phyloP scores from a whole-genome alignment of 1,140 invertebrate species.

The Rhopalosiphum padi region DNA sequence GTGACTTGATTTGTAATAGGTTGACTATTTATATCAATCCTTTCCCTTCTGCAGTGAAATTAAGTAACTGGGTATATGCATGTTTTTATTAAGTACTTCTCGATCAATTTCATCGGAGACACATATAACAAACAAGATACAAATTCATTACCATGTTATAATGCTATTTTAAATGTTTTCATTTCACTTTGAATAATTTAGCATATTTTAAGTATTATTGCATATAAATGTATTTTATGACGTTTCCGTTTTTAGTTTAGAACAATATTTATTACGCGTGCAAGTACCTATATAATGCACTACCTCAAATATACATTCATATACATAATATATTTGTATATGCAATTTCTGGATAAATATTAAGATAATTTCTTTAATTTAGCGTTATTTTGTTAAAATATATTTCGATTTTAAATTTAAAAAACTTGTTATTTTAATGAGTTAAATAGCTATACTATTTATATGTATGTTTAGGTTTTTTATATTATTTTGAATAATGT shows the following conservation, averaged over 20 bases:
- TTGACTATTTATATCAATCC: background rate
- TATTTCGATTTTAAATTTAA: background rate
- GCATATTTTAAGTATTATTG: background rate
- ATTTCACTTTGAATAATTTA: background rate
- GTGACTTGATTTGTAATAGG: background rate
- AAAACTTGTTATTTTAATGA: background rate
- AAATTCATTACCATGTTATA: background rate
- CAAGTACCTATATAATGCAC: background rate
- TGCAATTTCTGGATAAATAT: background rate
- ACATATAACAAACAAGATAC: background rate
- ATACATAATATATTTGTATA: background rate
- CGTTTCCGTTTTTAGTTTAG: background rate
- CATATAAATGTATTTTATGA: constrained; percentile 1
- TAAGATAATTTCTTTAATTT: background rate
- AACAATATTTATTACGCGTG: background rate
- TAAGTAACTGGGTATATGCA: too few relatives aligned
- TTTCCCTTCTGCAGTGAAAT: background rate
- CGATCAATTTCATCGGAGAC: background rate
- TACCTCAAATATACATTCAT: background rate
- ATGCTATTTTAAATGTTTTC: background rate
- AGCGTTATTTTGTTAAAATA: background rate
- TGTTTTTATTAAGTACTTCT: background rate
- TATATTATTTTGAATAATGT: background rate
- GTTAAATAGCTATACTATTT: background rate
- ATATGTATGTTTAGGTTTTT: background rate